Evolutionary conservation across 2,888 invertebrate species (phyloP), one percentile per base, ranked within the genome.

Genomic region (Dasysyrphus tricinctus): DNA sequence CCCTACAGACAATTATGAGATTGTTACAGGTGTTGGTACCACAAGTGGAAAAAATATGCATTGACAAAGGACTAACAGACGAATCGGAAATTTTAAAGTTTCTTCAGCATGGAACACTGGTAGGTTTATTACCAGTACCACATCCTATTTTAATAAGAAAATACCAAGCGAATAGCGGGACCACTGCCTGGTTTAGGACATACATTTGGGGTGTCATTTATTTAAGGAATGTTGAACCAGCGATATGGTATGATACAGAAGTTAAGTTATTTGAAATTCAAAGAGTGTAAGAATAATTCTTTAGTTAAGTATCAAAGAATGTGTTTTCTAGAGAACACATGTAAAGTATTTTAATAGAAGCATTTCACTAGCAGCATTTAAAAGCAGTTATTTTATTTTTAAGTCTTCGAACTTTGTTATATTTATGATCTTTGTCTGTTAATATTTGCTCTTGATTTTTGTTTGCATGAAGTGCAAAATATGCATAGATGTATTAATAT

Each of bases 141-240:
- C 99, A 99, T 94, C 99, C 99, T 9, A 99, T 99, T 93, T 95
- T 99, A 86, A 99, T 99, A 91, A 94, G 99, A 90, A 98, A 99
- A 93, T 99, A 99, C 94, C 99, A 99, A 93, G 98, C 99, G 63
- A 99, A 99, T 93, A 96, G 97, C 47, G 99, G 99, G 85, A 99
- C 99, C 0, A 99, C 99, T 34, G 98, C 98, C 90, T 99, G 99
- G 99, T 99, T 99, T 94, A 94, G 99, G 76, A 99, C 99, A 0
- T 99, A 99, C 92, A 97, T 99, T 95, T 99, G 99, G 99, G 99
- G 99, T 69, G 98, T 99, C 75, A 99, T 99, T 89, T 99, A 99
- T 93, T 94, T 99, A 90, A 96, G 98, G 96, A 99, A 99, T 93
- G 97, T 98, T 74, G 99, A 99, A 92, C 99, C 99, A 12, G 99